Base-by-base conservation (phyloP, 1,140 invertebrate genomes). In the Eulimnadia texana region DNA sequence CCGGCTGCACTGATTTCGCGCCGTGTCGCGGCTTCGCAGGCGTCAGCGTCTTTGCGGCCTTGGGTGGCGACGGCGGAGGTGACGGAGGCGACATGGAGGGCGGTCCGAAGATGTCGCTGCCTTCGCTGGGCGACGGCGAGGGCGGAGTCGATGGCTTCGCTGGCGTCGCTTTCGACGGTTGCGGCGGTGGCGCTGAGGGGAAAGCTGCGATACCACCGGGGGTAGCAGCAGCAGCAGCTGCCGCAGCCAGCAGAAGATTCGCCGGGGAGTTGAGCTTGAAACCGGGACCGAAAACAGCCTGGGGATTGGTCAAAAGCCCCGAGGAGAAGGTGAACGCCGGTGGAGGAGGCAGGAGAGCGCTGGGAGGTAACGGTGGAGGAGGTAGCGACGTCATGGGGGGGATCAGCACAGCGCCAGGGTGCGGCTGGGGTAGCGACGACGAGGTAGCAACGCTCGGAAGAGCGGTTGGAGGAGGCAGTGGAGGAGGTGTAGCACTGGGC, bases 81-180 rank as follows among this genome's bases (percentile, higher is more conserved):
- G 60, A 61, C 19, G 60, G 50, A 1, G 60, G 60, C 10, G 60
- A 61, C 60, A 51, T 20, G 3, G 60, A 61, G 1, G 60, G 60
- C 6, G 60, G 60, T 2, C 60, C 60, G 22, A 61, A 52, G 24
- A 61, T 29, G 22, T 54, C 52, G 53, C 60, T 61, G 16, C 60
- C 60, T 11, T 61, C 60, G 23, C 60, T 61, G 3, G 60, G 53
- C n/a, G 60, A 53, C 24, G 60, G 60, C 3, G 60, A 61, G 13
- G 60, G 60, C 33, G 60, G 55, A 28, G 55, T 57, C 51, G 22
- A 33, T 23, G 19, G 50, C 50, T 51, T 6, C 24, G 25, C 25
- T 6, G n/a, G 20, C 33, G 23, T 24, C 3, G 19, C 50, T 24
- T 61, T 49, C 16, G 50, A 19, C 19, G 29, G 16, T 11, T 23